Conservation (phyloP, 2,113 vertebrate genomes). For the Alligator mississippiensis region DNA sequence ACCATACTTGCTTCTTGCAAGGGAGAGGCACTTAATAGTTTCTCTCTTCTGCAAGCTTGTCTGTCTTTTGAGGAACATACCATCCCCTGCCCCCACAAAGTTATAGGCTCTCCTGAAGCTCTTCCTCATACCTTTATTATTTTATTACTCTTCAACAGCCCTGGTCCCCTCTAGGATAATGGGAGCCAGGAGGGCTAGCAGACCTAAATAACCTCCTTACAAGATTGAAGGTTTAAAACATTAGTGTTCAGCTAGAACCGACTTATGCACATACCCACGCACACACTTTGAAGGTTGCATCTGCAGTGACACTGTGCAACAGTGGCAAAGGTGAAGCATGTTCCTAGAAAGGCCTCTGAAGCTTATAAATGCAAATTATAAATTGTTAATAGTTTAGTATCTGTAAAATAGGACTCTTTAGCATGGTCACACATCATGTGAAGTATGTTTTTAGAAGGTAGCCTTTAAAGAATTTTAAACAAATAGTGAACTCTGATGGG, state of each 20-base stretch:
- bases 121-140: neutral
- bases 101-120: neutral
- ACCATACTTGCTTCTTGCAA: neutral
- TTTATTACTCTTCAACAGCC: neutral
- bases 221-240: too few relatives aligned
- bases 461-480: neutral
- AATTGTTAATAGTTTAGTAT: neutral
- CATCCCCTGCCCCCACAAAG: neutral
- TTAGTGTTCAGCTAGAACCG: too few relatives aligned
- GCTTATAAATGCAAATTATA: neutral
- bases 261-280: too few relatives aligned
- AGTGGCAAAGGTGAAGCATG: neutral
- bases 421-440: neutral
- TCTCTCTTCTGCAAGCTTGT: neutral
- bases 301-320: neutral
- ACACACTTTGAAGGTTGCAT: neutral
- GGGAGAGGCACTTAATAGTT: neutral
- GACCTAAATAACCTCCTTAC: too few relatives aligned
- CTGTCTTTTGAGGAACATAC: neutral
- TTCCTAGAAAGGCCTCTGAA: neutral
- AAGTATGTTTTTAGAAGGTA: neutral
- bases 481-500: neutral
- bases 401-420: neutral
- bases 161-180: neutral
- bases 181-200: too few relatives aligned